These are phyloP conservation scores for Temnothorax ravouxi DNA, from an alignment of 2,888 invertebrate species.

Conservation along the genomic window DNA sequence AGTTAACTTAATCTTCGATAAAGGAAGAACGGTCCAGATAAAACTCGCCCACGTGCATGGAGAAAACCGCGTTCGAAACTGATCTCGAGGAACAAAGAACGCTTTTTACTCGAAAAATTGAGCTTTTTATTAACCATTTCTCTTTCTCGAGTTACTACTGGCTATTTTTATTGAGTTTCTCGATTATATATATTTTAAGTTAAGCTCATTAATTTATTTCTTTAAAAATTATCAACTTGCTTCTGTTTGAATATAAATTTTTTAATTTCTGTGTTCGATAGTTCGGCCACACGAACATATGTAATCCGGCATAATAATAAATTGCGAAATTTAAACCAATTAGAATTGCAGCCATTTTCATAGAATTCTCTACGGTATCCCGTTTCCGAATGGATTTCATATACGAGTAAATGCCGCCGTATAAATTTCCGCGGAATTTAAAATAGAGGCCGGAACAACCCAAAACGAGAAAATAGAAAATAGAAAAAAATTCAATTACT, in stretches of 20 bases:
- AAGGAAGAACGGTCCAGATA: constrained; percentile 1
- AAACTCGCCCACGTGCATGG: neutral
- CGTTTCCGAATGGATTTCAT: constrained; percentile 15
- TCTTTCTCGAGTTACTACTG: neutral
- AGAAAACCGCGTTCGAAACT: neutral
- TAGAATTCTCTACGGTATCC: constrained; percentile 21
- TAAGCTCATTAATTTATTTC: neutral
- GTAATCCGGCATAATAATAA: constrained; percentile 1
- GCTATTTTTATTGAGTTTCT: neutral
- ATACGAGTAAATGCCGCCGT: neutral
- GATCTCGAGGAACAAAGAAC: neutral
- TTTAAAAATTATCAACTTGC: constrained; percentile 2
- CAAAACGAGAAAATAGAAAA: constrained; percentile 24
- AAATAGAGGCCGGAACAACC: constrained; percentile 18
- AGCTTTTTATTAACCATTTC: neutral
- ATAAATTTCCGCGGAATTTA: constrained; percentile 38
- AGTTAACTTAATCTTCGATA: constrained; percentile 41
- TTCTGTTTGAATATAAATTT: constrained; percentile 5
- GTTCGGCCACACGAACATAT: neutral
- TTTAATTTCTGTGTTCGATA: neutral
- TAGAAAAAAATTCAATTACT: constrained; percentile 26
- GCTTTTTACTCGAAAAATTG: neutral
- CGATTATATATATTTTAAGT: neutral
- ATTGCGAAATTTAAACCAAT: constrained; percentile 34
- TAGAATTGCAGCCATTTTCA: constrained; percentile 14